These are phyloP conservation scores for Andrena chrysosceles DNA, from an alignment of 2,888 invertebrate genomes.

Conservation along the genomic window DNA sequence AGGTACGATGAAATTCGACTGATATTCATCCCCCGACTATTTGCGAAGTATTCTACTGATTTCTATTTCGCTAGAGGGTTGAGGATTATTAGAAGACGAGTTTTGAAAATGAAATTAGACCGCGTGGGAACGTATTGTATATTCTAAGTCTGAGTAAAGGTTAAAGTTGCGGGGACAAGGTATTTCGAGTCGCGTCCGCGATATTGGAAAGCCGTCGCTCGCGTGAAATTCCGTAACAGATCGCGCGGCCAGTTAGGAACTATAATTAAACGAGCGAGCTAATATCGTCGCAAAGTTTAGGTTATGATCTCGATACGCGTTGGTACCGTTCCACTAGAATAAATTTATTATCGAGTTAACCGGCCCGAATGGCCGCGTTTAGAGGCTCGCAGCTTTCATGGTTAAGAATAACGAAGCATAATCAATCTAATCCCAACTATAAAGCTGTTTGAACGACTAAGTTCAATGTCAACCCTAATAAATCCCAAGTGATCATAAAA, in stretches of 20 bases:
- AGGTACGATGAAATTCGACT: background rate
- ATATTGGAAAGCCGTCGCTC: constrained; percentile 28
- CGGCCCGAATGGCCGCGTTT: background rate
- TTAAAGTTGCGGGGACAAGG: background rate
- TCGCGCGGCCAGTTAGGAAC: constrained; percentile 40
- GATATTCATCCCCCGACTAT: background rate
- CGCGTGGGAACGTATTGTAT: background rate
- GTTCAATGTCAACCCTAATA: background rate
- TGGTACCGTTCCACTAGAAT: background rate
- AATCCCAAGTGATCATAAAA: background rate
- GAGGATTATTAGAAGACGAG: background rate
- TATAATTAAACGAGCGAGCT: constrained; percentile 33
- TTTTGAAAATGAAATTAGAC: background rate
- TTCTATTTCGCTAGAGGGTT: background rate
- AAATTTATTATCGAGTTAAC: constrained; percentile 33
- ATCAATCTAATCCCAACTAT: background rate
- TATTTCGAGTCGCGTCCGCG: constrained; percentile 16
- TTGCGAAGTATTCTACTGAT: background rate
- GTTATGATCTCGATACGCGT: constrained; percentile 44
- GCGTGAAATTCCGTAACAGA: constrained; percentile 37
- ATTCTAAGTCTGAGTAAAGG: background rate
- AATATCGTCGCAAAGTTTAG: constrained; percentile 37
- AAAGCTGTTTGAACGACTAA: background rate
- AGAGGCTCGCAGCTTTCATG: constrained; percentile 4
- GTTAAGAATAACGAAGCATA: background rate